A percentile compares a stretch with the other conserved stretches of the same genome.
phyloP scores from a whole-genome alignment of 2,797 vertebrate species.

The Alosa sapidissima region DNA sequence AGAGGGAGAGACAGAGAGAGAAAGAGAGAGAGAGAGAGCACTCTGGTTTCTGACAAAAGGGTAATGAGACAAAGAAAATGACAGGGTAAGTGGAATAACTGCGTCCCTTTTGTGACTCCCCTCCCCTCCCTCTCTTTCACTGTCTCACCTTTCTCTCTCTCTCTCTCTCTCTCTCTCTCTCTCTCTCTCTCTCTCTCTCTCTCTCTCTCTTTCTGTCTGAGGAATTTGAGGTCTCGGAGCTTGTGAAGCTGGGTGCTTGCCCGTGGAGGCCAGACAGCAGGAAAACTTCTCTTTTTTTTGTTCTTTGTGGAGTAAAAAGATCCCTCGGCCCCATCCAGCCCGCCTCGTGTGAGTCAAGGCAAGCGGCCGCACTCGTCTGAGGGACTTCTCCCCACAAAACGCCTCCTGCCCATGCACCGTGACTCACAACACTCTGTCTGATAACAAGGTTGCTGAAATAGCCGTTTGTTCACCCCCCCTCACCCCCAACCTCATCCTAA shows the following conservation, averaged over 20 bases:
- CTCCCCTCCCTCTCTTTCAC: background rate
- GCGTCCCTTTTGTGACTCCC: slow-evolving; percentile 43
- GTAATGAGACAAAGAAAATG: slow-evolving; percentile 53
- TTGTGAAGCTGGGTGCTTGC: slow-evolving; percentile 41
- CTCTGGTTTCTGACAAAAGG: slow-evolving; percentile 52
- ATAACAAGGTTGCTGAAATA: slow-evolving; percentile 6
- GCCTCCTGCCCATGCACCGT: background rate
- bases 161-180: background rate
- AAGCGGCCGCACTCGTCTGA: slow-evolving; percentile 27
- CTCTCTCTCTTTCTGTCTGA: slow-evolving; percentile 22
- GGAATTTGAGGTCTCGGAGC: slow-evolving; percentile 27
- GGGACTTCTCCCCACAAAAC: background rate
- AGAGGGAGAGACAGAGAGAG: background rate
- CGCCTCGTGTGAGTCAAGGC: slow-evolving; percentile 39
- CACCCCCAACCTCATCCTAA: too few species aligned
- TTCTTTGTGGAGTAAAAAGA: slow-evolving; percentile 42
- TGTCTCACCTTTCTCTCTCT: background rate
- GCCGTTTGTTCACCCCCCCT: background rate
- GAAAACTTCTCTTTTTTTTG: slow-evolving; percentile 45
- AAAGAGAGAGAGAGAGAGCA: slow-evolving; percentile 5
- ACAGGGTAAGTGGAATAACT: slow-evolving; percentile 52
- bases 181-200: background rate
- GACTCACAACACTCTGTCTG: background rate
- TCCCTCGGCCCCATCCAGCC: slow-evolving; percentile 48
- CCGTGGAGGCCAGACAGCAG: slow-evolving; percentile 51